Percentiles rank a stretch among this genome's conserved stretches.
phyloP scores from a whole-genome alignment of 2,113 vertebrate genomes.

The Notothenia rossii region DNA sequence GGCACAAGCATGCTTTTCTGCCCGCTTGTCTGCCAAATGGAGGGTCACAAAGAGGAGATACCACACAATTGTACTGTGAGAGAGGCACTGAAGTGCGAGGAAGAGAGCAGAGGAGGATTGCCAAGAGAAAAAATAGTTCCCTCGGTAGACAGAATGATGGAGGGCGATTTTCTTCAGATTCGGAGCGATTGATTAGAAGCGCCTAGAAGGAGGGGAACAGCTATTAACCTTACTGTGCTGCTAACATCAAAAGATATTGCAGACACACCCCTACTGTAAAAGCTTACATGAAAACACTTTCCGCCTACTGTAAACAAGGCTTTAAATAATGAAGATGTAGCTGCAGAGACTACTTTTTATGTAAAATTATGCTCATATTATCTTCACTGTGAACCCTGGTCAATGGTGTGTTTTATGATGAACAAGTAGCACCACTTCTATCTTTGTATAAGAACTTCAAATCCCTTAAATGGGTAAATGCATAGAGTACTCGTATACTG shows the following conservation, averaged over 20 bases:
- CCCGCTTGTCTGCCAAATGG: slow-evolving; percentile 47
- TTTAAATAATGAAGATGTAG: background rate
- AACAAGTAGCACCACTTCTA: background rate
- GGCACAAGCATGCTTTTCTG: slow-evolving; percentile 30
- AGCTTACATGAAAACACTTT: background rate
- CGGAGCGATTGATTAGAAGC: slow-evolving; percentile 27
- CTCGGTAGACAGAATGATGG: slow-evolving; percentile 13
- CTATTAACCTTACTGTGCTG: slow-evolving; percentile 47
- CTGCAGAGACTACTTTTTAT: background rate
- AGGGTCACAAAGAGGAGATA: slow-evolving; percentile 39
- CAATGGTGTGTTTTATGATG: background rate
- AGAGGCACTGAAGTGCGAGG: slow-evolving; percentile 20
- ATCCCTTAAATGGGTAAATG: background rate
- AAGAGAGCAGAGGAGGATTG: slow-evolving; percentile 11
- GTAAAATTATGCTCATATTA: background rate
- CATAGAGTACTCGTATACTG: background rate
- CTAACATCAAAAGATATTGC: slow-evolving; percentile 5
- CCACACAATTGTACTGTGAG: slow-evolving; percentile 22
- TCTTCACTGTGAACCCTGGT: background rate
- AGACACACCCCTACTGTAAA: background rate
- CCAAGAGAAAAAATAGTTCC: background rate
- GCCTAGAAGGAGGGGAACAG: background rate
- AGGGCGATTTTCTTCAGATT: slow-evolving; percentile 17
- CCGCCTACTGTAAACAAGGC: background rate
- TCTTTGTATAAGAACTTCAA: background rate